Conservation (phyloP, 2,797 vertebrate genomes). For the Rhadinocentrus ornatus region DNA sequence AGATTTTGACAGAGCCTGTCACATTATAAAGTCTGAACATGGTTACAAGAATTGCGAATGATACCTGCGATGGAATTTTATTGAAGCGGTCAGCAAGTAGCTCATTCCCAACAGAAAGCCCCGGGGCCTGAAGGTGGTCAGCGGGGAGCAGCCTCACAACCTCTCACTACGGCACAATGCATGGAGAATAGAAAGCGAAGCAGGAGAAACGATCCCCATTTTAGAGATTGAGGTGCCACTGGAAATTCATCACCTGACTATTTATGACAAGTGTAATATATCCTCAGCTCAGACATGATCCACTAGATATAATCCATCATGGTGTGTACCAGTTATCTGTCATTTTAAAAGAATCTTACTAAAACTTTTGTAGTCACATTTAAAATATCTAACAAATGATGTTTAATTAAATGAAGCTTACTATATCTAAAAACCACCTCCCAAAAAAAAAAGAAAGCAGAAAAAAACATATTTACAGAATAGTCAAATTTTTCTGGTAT, state of each 20-base stretch:
- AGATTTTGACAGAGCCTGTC: constrained; percentile 79
- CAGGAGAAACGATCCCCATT: constrained; percentile 52
- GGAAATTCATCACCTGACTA: constrained; percentile 66
- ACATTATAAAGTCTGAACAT: constrained; percentile 81
- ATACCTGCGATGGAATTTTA: constrained; percentile 77
- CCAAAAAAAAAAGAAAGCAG: not conserved
- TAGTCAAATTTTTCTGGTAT: not conserved
- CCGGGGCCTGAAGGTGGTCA: constrained; percentile 71
- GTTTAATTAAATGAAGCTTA: not conserved
- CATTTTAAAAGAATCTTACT: not conserved
- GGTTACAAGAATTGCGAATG: constrained; percentile 78
- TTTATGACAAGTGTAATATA: constrained; percentile 61
- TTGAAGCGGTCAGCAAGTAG: constrained; percentile 80
- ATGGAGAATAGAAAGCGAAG: constrained; percentile 37
- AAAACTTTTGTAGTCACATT: constrained; percentile 1
- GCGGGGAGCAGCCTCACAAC: constrained; percentile 67
- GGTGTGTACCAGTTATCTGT: constrained; percentile 31
- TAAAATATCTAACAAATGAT: not conserved
- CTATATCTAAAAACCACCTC: not conserved
- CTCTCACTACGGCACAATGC: constrained; percentile 48
- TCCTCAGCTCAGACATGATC: constrained; percentile 43
- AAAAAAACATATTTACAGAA: not conserved
- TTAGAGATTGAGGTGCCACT: constrained; percentile 61
- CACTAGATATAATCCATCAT: constrained; percentile 29
- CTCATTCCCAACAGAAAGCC: constrained; percentile 77